Base-by-base conservation (phyloP, 2,113 vertebrate genomes). In the Alligator sinensis region DNA sequence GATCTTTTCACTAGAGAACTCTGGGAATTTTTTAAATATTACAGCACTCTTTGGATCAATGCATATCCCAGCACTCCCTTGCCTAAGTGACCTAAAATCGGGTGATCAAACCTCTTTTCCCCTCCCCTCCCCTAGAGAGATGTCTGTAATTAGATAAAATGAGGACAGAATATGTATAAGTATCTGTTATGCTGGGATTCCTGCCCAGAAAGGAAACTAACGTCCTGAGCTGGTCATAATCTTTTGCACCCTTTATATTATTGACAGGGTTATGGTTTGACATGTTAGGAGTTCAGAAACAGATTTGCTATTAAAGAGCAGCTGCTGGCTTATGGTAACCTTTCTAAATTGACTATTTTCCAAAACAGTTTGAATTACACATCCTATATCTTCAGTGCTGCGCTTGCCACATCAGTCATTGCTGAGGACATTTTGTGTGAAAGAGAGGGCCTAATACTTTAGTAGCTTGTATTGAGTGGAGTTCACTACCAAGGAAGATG, bases 111-210 rank as follows among this genome's bases (percentile, higher is more conserved):
- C 97, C 95, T 95, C 95, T 97, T 97, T 82, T 96, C 60, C 86
- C 90, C 93, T 94, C 96, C 88, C 92, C 83, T 84, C 92, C 94
- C 95, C 97, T 94, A 93, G 98, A 97, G 98, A 98, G 84, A 54
- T 83, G 90, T 94, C 97, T 95, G 97, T 97, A 97, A 98, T 98
- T 98, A 98, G 97, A 97, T 95, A 96, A 98, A 98, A 98, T 96
- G 97, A 98, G 97, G 97, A 95, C 97, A 97, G 98, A 97, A 97
- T 97, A 97, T 97, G 97, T 96, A 95, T 97, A 98, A 98, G 97
- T 98, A 97, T 98, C 97, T 98, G 97, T 96, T 96, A 97, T 96
- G 96, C 96, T 98, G 97, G 97, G 98, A 97, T 96, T 96, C 87
- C 93, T 98, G 97, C 98, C 98, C 97, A 96, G 97, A 97, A 97